Conservation (phyloP, 2,113 vertebrate species). For the Apaloderma vittatum region DNA sequence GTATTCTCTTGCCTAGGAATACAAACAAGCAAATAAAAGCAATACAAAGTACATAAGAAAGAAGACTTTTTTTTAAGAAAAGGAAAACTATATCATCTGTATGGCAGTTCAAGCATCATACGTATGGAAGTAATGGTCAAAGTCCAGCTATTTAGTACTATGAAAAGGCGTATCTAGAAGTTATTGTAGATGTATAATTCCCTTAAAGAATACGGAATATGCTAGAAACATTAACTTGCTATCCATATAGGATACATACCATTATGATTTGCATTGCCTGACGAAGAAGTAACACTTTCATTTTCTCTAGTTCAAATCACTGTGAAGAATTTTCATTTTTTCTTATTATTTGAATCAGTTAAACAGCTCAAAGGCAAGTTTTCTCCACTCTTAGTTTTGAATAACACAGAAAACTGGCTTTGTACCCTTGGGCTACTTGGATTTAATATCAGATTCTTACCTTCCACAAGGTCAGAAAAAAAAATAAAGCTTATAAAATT, state of each 20-base stretch:
- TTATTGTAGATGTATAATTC: neutral
- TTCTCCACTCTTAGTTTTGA: neutral
- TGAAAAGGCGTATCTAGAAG: neutral
- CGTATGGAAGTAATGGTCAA: neutral
- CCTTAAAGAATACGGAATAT: neutral
- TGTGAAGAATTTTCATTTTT: conserved; percentile 5
- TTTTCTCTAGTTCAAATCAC: neutral
- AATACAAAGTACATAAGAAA: neutral
- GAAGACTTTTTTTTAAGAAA: neutral
- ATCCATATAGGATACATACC: neutral
- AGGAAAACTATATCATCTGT: neutral
- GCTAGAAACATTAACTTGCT: neutral
- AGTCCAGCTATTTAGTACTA: neutral
- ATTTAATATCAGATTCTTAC: conserved; percentile 73
- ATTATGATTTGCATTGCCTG: neutral
- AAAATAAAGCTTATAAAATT: conserved; percentile 78
- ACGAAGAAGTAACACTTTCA: neutral
- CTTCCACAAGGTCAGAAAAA: conserved; percentile 72
- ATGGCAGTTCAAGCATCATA: neutral
- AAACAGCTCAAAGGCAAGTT: conserved; percentile 41
- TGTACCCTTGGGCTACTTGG: conserved; percentile 21
- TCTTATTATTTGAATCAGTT: conserved; percentile 6
- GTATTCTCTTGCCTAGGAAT: conserved; percentile 49
- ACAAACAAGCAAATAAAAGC: conserved; percentile 54
- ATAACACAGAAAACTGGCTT: conserved; percentile 47